Conservation (phyloP, 1,140 invertebrate genomes). For the Philopotamus ludificatus region DNA sequence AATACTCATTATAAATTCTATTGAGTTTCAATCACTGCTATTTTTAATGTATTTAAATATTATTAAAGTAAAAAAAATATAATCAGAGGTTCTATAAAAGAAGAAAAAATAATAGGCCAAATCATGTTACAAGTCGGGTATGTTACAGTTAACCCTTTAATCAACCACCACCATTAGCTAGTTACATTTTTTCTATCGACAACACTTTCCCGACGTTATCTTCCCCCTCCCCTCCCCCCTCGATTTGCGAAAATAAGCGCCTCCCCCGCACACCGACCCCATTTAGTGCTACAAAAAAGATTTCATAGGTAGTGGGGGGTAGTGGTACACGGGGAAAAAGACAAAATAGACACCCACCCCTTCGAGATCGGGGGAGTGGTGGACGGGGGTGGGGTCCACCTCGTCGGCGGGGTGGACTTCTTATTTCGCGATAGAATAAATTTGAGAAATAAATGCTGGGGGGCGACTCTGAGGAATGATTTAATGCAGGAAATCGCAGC, state of each 20-base stretch:
- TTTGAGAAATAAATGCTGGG: conserved; percentile 37
- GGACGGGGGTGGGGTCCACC: background rate
- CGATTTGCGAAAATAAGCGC: background rate
- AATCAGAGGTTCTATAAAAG: too few relatives aligned
- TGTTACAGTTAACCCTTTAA: too few relatives aligned
- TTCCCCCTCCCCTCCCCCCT: background rate
- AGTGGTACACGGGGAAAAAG: conserved; percentile 15
- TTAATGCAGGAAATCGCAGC: conserved; percentile 38
- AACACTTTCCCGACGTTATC: conserved; percentile 19
- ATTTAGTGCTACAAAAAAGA: conserved; percentile 23
- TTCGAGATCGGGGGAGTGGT: background rate
- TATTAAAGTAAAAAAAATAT: too few relatives aligned
- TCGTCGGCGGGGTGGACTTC: conserved; percentile 23
- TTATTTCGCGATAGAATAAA: conserved; percentile 40
- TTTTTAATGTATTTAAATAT: too few relatives aligned
- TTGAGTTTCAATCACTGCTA: too few relatives aligned
- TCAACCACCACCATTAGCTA: too few relatives aligned
- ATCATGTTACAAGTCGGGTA: too few relatives aligned
- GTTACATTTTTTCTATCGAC: too few relatives aligned
- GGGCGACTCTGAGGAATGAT: conserved; percentile 30
- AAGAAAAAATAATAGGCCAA: too few relatives aligned
- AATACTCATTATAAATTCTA: too few relatives aligned
- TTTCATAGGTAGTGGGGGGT: conserved; percentile 5
- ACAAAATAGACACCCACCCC: conserved; percentile 24
- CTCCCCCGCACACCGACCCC: conserved; percentile 2